Percentiles rank a stretch among this genome's conserved stretches.
Conservation (phyloP, 2,888 invertebrate species). For the Sminthurides aquaticus region DNA sequence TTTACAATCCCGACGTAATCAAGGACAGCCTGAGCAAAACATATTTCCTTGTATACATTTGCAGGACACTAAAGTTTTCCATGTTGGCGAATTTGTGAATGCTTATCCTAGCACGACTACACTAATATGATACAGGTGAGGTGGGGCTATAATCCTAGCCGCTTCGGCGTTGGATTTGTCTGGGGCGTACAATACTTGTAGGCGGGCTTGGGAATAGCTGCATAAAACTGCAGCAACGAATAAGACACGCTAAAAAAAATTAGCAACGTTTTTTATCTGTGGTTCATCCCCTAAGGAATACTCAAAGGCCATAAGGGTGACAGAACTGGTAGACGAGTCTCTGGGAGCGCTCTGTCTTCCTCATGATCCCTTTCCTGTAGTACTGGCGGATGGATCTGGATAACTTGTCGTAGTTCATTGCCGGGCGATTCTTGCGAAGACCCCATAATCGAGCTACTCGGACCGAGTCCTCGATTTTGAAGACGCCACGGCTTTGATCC, state of each 20-base stretch:
- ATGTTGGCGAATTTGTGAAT: neutral
- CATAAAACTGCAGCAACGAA: constrained; percentile 45
- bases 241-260: constrained; percentile 43
- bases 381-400: constrained; percentile 95
- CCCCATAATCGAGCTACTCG: constrained; percentile 98
- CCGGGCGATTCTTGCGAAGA: constrained; percentile 91
- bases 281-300: constrained; percentile 39
- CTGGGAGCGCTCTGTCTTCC: constrained; percentile 96
- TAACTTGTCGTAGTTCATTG: constrained; percentile 99
- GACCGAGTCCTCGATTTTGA: constrained; percentile 98
- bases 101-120: neutral
- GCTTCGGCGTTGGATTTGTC: neutral
- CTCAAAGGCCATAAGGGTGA: constrained; percentile 76
- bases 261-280: constrained; percentile 44
- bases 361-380: constrained; percentile 99
- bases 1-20: constrained; percentile 44
- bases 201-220: constrained; percentile 24
- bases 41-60: neutral
- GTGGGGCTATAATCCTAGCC: too few relatives aligned
- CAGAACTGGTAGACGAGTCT: constrained; percentile 98
- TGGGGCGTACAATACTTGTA: neutral
- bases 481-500: constrained; percentile 86
- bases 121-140: too few relatives aligned
- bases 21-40: constrained; percentile 17
- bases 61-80: neutral